Base-by-base conservation (phyloP, 2,888 invertebrate species). In the Cerastis rubricosa region DNA sequence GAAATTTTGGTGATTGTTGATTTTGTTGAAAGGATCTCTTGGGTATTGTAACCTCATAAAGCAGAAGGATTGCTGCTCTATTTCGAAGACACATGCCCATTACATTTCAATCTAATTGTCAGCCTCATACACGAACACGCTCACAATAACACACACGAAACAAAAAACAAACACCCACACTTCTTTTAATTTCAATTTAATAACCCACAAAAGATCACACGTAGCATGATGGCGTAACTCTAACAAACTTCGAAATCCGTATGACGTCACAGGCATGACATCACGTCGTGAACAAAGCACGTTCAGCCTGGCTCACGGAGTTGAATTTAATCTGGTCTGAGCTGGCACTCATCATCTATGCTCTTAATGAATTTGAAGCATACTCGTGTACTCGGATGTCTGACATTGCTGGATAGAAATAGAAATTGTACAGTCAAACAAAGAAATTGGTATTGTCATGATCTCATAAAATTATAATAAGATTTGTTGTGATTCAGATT, bases 331-430 rank as follows among this genome's bases (percentile, higher is more conserved):
- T 87, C 85, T 77, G 66, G 74, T 72, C 68, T 74, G 71, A 81
- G 82, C 77, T 71, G 49, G 74, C 69, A 74, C 76, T 84, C 83
- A 80, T 80, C 80, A 80, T 73, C 51, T 84, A 80, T 84, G 80
- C 87, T 85, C 72, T 81, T 85, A 83, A 85, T 79, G 80, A 84
- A 87, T 85, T 85, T 83, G 71, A 67, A 83, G 75, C 29, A 70
- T 49, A 73, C 47, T 61, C 66, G 43, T 6, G 57, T 19, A 25
- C 29, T 17, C n/a, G 63, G 81, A 80, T 64, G 57, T 47, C 19
- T 12, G 22, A n/a, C 19, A 35, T n/a, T 25, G 47, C 74, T 80
- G 49, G 22, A 80, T 57, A 14, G 45, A 54, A 51, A 74, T 81
- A 29, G 19, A 71, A 63, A 61, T 61, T 19, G 61, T 61, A 61